A percentile compares a stretch with the other conserved stretches of the same genome.
phyloP scores from a whole-genome alignment of 1,140 invertebrate species.

The Procambarus virginalis region DNA sequence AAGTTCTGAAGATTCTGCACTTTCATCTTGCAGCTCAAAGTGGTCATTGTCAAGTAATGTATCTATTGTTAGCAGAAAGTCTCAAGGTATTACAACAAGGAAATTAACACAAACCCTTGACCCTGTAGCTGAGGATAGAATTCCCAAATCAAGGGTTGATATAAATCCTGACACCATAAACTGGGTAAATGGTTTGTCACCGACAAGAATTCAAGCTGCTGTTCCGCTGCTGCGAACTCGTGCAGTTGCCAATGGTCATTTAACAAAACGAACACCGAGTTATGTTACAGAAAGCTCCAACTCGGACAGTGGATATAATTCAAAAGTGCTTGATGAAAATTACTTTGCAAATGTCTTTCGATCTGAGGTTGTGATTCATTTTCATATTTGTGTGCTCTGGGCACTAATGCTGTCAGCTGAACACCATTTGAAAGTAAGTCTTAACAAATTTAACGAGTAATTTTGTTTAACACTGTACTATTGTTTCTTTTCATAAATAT shows the following conservation, averaged over 20 bases:
- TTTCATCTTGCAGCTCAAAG: slow-evolving; percentile 33
- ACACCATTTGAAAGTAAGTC: not conserved
- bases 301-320: slow-evolving; percentile 12
- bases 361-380: slow-evolving; percentile 23
- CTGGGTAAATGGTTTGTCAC: slow-evolving; percentile 8
- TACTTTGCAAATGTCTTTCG: not conserved
- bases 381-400: not conserved
- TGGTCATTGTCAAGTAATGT: slow-evolving; percentile 36
- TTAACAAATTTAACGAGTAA: no score
- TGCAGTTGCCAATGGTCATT: slow-evolving; percentile 20
- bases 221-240: slow-evolving; percentile 11
- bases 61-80: slow-evolving; percentile 4
- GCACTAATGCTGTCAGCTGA: slow-evolving; percentile 20
- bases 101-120: not conserved
- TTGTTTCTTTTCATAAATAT: no score
- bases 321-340: slow-evolving; percentile 11
- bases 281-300: slow-evolving; percentile 9
- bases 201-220: slow-evolving; percentile 15
- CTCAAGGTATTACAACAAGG: not conserved
- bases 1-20: slow-evolving; percentile 22
- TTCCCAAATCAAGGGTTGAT: not conserved
- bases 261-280: slow-evolving; percentile 6
- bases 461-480: no score
- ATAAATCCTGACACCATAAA: not conserved
- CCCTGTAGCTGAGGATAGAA: slow-evolving; percentile 14